Evolutionary conservation across 2,888 invertebrate species (phyloP), one percentile per base, ranked within the genome.

Genomic region (Eristalinus sepulchralis): DNA sequence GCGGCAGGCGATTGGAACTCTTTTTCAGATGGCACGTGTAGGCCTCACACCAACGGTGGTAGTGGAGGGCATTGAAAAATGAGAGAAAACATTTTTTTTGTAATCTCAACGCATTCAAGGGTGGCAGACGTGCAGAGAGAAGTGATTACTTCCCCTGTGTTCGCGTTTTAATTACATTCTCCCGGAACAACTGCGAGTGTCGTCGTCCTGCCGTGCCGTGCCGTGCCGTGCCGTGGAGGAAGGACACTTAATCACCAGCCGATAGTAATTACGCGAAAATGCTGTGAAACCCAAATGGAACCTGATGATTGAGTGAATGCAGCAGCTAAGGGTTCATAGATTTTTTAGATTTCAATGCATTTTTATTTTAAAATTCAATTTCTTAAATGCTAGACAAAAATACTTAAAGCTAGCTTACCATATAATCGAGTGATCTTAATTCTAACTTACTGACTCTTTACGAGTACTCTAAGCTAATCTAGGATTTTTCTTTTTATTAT

Each of bases 161-260:
- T 77, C 71, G 68, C 20, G 71, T 84, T 84, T 76, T 71, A 81
- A 85, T 77, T 76, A 85, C 62, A 81, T 77, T 72, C 47, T n/a
- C 47, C 63, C 71, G 57, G 27, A 11, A 53, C 67, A 11, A 53
- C 67, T 67, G 63, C n/a, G 33, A 75, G 27, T 33, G 9, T 53
- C 20, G 62, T 11, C 57, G 57, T 27, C 22, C 22, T 22, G 57
- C 22, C 57, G 57, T 24, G 57, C 8, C 39, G 39, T 22, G 57
- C 22, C 57, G 57, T 24, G 57, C 8, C 39, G 39, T 10, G 39
- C 13, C n/a, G 66, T 33, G 39, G 11, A 63, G 34, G 53, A 83
- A 57, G 79, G 83, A 83, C 83, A 83, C 73, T 83, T 83, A 79
- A 83, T 83, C 79, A 83, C 83, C 63, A 79, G 64, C 68, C 78